Conservation (phyloP, 2,113 vertebrate genomes). For the Alces alces region DNA sequence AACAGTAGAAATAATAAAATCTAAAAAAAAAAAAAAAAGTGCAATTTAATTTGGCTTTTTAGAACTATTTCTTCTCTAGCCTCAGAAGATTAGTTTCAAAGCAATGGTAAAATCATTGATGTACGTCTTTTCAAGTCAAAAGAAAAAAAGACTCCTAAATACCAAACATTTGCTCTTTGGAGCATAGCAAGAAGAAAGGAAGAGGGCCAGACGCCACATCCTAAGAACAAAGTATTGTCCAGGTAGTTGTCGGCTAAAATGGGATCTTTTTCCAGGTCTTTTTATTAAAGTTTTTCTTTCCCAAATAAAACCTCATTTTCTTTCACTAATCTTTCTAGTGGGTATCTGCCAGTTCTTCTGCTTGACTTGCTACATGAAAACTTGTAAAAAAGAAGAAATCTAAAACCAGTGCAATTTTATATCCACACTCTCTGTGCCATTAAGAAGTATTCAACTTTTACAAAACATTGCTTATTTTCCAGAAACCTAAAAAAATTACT, state of each 20-base stretch:
- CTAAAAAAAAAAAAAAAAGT: constrained; percentile 11
- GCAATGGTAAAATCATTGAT: constrained; percentile 63
- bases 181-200: neutral
- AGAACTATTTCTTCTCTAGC: constrained; percentile 45
- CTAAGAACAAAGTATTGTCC: neutral
- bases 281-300: neutral
- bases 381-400: neutral
- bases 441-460: neutral
- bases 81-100: constrained; percentile 71
- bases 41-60: constrained; percentile 50
- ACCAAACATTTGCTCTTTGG: constrained; percentile 53
- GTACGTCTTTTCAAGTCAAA: constrained; percentile 59
- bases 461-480: neutral
- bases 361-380: neutral
- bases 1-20: constrained; percentile 69
- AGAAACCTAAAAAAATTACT: neutral
- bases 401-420: neutral
- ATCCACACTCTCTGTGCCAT: neutral
- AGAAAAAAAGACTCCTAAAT: constrained; percentile 52
- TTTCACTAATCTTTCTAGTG: neutral
- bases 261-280: neutral
- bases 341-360: neutral
- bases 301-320: constrained; percentile 30
- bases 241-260: neutral
- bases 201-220: neutral